Conservation (phyloP, 2,888 invertebrate species). For the Pseudococcus jackbeardsleyi region DNA sequence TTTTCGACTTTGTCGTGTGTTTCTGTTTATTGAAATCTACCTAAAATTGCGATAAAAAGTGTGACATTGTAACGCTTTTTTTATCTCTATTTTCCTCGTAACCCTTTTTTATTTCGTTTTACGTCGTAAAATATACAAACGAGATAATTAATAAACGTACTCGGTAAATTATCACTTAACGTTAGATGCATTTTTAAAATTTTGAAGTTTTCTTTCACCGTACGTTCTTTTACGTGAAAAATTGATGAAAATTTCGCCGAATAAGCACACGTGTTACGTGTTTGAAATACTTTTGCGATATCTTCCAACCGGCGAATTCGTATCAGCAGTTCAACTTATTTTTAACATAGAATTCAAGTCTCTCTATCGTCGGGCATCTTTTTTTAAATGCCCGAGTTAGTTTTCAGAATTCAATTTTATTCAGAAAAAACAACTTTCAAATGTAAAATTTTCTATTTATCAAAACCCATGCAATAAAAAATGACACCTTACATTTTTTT, state of each 20-base stretch:
- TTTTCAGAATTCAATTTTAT: too few relatives aligned
- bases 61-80: conserved; percentile 37
- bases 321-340: not conserved
- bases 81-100: conserved; percentile 19
- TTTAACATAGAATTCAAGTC: too few relatives aligned
- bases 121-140: not conserved
- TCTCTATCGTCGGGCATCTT: too few relatives aligned
- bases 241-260: not conserved
- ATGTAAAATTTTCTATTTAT: too few relatives aligned
- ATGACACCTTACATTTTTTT: too few relatives aligned
- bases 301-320: not conserved
- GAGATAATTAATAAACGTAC: conserved; percentile 33
- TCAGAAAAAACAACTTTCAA: too few relatives aligned
- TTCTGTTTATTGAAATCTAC: not conserved
- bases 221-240: not conserved
- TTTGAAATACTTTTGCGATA: too few relatives aligned
- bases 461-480: too few relatives aligned
- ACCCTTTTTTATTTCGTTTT: conserved; percentile 18
- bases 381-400: too few relatives aligned
- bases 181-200: not conserved
- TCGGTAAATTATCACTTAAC: not conserved
- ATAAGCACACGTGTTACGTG: not conserved
- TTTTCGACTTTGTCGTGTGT: conserved; percentile 5
- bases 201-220: not conserved
- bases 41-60: conserved; percentile 24